Evolutionary conservation across 1,140 invertebrate species (phyloP).

Genomic region (Triops cancriformis): DNA sequence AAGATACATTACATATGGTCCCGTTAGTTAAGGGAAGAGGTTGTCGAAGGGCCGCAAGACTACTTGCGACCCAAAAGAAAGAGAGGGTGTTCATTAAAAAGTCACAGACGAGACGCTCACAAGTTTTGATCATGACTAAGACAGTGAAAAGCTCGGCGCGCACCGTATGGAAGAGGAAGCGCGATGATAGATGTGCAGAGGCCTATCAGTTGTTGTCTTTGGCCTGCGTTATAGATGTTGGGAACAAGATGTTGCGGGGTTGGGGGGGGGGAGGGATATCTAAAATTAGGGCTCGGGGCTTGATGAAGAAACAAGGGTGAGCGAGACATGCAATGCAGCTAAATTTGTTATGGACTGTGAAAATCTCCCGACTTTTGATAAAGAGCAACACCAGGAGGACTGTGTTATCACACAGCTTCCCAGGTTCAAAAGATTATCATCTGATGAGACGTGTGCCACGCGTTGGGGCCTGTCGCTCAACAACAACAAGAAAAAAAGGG

Average conservation of each 20-base stretch:
- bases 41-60: background rate
- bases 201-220: constrained; percentile 13
- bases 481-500: background rate
- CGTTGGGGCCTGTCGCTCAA: background rate
- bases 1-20: constrained; percentile 11
- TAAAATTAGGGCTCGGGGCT: background rate
- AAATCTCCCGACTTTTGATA: background rate
- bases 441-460: constrained; percentile 12
- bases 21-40: background rate
- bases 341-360: constrained; percentile 10
- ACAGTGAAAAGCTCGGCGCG: background rate
- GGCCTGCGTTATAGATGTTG: constrained; percentile 9
- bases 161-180: background rate
- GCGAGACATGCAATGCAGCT: constrained; percentile 8
- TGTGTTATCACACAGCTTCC: background rate
- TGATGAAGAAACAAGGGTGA: constrained; percentile 6
- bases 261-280: background rate
- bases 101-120: background rate
- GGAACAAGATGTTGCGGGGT: background rate
- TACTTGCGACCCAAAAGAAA: background rate
- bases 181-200: constrained; percentile 4
- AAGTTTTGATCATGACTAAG: background rate
- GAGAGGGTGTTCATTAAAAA: background rate
- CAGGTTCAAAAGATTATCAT: constrained; percentile 1
- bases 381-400: background rate